Conservation (phyloP, 2,888 invertebrate genomes). For the Aspidiotus rigidus region DNA sequence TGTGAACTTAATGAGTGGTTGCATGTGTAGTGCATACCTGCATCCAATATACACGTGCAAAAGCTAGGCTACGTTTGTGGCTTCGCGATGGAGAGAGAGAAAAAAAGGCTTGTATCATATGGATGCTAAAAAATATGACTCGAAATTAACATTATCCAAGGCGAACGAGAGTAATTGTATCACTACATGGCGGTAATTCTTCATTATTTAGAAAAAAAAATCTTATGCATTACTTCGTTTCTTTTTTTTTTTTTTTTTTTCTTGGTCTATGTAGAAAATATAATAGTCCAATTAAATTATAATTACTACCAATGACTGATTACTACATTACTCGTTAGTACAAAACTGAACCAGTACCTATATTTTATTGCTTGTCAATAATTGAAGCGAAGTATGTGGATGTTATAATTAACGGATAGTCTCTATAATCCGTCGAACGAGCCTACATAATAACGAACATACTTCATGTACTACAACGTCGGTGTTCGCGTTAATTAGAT, state of each 20-base stretch:
- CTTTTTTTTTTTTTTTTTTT: background rate
- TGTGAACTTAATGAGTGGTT: too few relatives aligned
- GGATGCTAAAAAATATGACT: too few relatives aligned
- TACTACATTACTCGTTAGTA: conserved; percentile 8
- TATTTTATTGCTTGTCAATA: conserved; percentile 29
- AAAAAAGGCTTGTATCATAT: too few relatives aligned
- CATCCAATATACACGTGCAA: too few relatives aligned
- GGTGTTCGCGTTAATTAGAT: conserved; percentile 11
- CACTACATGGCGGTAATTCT: too few relatives aligned
- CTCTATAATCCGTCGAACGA: background rate
- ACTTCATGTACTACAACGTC: background rate
- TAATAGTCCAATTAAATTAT: conserved; percentile 30
- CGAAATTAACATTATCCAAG: too few relatives aligned
- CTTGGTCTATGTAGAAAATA: conserved; percentile 5
- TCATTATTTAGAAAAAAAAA: background rate
- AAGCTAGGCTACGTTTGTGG: too few relatives aligned
- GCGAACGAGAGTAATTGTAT: too few relatives aligned
- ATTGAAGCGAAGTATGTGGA: conserved; percentile 16
- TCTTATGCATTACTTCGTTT: conserved; percentile 1
- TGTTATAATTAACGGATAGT: conserved; percentile 21
- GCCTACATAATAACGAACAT: background rate
- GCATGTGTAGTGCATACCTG: too few relatives aligned
- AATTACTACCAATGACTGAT: conserved; percentile 18
- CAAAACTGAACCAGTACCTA: background rate
- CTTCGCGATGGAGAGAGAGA: too few relatives aligned